Percentiles rank a stretch among this genome's conserved stretches.
Conservation (phyloP, 1,140 invertebrate species). For the Telenomus remus region DNA sequence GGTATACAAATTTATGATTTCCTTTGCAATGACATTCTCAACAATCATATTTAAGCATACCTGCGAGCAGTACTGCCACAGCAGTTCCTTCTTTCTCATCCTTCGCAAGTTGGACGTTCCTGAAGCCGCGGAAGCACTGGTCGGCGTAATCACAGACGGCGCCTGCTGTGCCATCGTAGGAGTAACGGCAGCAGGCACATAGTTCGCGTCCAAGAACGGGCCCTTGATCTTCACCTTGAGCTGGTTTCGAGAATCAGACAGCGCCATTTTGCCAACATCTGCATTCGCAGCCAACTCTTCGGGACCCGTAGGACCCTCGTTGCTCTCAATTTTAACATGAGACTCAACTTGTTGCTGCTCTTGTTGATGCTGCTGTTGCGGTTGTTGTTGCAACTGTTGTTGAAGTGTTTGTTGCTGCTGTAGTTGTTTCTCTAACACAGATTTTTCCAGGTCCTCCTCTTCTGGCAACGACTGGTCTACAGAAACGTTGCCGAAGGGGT, state of each 20-base stretch:
- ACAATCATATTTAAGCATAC: slow-evolving; percentile 57
- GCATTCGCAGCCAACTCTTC: slow-evolving; percentile 52
- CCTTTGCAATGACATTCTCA: background rate
- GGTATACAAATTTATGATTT: too few relatives aligned
- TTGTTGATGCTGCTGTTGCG: slow-evolving; percentile 65
- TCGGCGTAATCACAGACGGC: slow-evolving; percentile 74
- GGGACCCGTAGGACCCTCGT: slow-evolving; percentile 39
- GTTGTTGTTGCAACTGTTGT: slow-evolving; percentile 70
- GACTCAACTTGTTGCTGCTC: slow-evolving; percentile 70
- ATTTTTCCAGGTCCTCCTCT: slow-evolving; percentile 87
- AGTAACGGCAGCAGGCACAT: slow-evolving; percentile 76
- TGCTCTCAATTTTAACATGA: slow-evolving; percentile 47
- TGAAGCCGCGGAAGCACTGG: slow-evolving; percentile 67
- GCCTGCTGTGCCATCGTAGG: slow-evolving; percentile 76
- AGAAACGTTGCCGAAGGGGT: slow-evolving; percentile 78
- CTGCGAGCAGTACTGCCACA: slow-evolving; percentile 89
- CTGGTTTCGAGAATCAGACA: slow-evolving; percentile 86
- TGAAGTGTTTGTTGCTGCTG: slow-evolving; percentile 75
- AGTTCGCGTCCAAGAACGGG: slow-evolving; percentile 87
- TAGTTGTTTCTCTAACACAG: slow-evolving; percentile 87
- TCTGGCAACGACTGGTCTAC: slow-evolving; percentile 81
- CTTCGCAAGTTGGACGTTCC: slow-evolving; percentile 85
- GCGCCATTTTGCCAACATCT: slow-evolving; percentile 79
- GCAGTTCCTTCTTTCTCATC: slow-evolving; percentile 92
- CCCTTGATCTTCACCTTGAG: slow-evolving; percentile 94